phyloP scores from a whole-genome alignment of 1,140 invertebrate species.

The Liolophura sinensis region DNA sequence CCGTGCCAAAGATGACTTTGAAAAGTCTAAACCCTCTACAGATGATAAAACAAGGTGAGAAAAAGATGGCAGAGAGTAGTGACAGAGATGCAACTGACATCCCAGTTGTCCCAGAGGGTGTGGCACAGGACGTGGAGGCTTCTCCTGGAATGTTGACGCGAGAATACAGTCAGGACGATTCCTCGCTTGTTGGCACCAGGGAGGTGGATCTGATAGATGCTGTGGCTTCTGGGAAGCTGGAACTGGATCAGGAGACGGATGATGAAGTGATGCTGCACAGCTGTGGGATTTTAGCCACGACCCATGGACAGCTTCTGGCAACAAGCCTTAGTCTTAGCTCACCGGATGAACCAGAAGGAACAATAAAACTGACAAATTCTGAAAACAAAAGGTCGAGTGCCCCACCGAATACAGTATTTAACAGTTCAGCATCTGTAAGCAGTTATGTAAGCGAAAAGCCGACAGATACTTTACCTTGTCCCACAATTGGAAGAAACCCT shows the following conservation, averaged over 20 bases:
- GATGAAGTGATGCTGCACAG: conserved; percentile 38
- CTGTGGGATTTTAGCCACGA: conserved; percentile 44
- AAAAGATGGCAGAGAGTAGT: too few relatives aligned
- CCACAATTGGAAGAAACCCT: too few relatives aligned
- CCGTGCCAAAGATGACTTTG: too few relatives aligned
- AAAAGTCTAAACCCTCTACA: too few relatives aligned
- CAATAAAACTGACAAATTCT: too few relatives aligned
- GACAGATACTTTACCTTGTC: too few relatives aligned
- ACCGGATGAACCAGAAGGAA: too few relatives aligned
- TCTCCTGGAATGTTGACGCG: conserved; percentile 4
- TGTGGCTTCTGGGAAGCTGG: conserved; percentile 12
- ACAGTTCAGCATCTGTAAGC: too few relatives aligned
- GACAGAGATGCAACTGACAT: neutral
- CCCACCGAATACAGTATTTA: too few relatives aligned
- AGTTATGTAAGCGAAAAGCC: too few relatives aligned
- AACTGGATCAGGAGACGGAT: neutral
- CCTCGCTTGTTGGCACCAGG: conserved; percentile 5
- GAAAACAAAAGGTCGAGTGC: too few relatives aligned
- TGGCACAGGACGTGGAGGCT: neutral
- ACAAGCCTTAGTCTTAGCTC: conserved; percentile 21
- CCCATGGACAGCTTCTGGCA: conserved; percentile 25
- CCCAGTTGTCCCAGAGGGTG: neutral
- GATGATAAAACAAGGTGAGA: too few relatives aligned
- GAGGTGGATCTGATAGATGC: conserved; percentile 12
- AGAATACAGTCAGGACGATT: conserved; percentile 18